Conservation (phyloP, 2,888 invertebrate genomes). For the Heteromurus nitidus region DNA sequence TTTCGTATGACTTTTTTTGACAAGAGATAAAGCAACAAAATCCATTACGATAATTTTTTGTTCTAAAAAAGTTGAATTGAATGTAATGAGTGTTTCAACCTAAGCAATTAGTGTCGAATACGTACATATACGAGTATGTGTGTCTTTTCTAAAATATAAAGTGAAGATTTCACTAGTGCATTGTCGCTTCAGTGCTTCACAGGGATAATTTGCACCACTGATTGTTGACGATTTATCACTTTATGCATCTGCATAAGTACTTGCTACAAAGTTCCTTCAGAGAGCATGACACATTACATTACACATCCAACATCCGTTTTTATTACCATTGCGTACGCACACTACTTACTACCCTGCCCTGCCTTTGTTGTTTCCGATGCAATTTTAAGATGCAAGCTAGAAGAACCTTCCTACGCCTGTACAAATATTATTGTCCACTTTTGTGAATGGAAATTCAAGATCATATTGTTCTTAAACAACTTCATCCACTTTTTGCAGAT, state of each 20-base stretch:
- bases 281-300: too few relatives aligned
- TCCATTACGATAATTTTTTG: too few relatives aligned
- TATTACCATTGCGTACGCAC: too few relatives aligned
- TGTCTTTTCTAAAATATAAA: neutral
- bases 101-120: too few relatives aligned
- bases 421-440: conserved; percentile 1
- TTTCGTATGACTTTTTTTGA: conserved; percentile 5
- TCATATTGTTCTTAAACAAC: conserved; percentile 10
- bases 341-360: too few relatives aligned
- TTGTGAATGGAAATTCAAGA: conserved; percentile 1
- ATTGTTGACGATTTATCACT: neutral
- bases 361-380: conserved; percentile 17
- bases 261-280: too few relatives aligned
- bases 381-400: neutral
- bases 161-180: too few relatives aligned
- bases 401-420: neutral
- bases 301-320: too few relatives aligned
- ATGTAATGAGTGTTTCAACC: too few relatives aligned
- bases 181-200: neutral
- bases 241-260: conserved; percentile 1
- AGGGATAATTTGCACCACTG: neutral
- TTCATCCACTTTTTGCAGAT: neutral
- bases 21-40: neutral
- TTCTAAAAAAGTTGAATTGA: too few relatives aligned
- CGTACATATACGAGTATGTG: neutral